phyloP scores from a whole-genome alignment of 2,797 vertebrate genomes.

The Phylloscopus collybita region DNA sequence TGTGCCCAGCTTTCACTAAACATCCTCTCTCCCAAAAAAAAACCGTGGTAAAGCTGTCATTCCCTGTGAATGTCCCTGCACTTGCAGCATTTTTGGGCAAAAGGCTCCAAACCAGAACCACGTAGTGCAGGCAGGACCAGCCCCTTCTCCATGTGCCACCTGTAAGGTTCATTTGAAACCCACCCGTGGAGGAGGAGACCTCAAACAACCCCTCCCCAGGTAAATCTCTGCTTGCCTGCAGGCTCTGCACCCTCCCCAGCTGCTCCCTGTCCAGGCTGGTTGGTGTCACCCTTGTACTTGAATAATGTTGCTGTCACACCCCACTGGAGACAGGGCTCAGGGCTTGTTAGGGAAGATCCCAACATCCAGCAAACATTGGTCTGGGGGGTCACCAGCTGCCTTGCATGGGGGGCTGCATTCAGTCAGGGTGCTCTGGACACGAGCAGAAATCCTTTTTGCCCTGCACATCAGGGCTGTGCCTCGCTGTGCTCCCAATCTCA shows the following conservation, averaged over 20 bases:
- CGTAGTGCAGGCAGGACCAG: not conserved
- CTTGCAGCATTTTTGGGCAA: not conserved
- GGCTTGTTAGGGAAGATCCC: not conserved
- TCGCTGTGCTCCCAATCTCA: not conserved
- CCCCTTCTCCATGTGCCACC: not conserved
- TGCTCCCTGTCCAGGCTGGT: not conserved
- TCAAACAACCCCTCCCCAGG: not conserved
- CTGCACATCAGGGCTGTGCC: fast-evolving
- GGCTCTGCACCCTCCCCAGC: not conserved
- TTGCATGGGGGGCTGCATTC: not conserved
- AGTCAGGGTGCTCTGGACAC: fast-evolving
- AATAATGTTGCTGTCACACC: not conserved
- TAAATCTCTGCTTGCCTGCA: not conserved
- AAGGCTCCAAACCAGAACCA: not conserved
- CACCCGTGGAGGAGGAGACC: not conserved
- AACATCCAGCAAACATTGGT: fast-evolving
- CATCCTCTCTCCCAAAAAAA: not conserved
- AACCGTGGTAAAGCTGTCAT: not conserved
- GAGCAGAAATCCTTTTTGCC: not conserved
- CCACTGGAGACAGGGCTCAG: not conserved
- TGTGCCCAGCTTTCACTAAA: not conserved
- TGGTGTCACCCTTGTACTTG: not conserved
- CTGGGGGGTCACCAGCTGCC: not conserved
- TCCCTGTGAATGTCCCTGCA: not conserved
- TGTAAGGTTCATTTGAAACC: not conserved